These are phyloP conservation scores for Yponomeuta sedellus DNA, from an alignment of 2,888 invertebrate genomes.

Conservation along the genomic window DNA sequence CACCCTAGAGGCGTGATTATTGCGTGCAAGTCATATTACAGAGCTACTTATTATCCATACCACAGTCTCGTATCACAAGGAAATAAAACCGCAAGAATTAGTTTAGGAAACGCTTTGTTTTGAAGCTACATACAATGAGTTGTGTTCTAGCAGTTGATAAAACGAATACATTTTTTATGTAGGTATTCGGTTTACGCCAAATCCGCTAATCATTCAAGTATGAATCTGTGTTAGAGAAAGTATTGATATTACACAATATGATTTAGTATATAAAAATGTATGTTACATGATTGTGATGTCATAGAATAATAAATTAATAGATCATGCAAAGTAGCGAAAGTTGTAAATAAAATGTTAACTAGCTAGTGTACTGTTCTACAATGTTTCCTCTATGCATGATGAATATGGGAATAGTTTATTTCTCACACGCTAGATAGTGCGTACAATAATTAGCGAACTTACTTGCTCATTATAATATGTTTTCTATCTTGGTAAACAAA, in stretches of 20 bases:
- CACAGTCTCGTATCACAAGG: background rate
- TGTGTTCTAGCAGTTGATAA: background rate
- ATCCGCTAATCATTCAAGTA: constrained; percentile 5
- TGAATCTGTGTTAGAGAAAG: constrained; percentile 10
- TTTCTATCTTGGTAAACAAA: too few relatives aligned
- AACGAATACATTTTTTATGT: background rate
- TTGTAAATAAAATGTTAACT: constrained; percentile 23
- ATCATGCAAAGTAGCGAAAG: constrained; percentile 21
- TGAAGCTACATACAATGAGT: background rate
- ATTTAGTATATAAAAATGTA: constrained; percentile 11
- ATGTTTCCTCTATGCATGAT: constrained; percentile 8
- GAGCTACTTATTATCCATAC: background rate
- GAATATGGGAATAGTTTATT: background rate
- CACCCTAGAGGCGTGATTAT: background rate
- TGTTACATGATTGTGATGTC: constrained; percentile 16
- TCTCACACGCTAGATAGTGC: background rate
- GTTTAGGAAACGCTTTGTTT: background rate
- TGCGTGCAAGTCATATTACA: background rate
- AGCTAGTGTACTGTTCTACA: background rate
- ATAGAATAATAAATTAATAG: constrained; percentile 15
- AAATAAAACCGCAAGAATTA: constrained; percentile 22
- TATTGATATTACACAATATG: constrained; percentile 13
- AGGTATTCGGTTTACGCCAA: background rate
- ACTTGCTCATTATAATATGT: too few relatives aligned
- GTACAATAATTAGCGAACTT: too few relatives aligned